Evolutionary conservation across 92 coral and sea anemone genomes (phyloP).

Genomic region (Epizoanthus rinbou): DNA sequence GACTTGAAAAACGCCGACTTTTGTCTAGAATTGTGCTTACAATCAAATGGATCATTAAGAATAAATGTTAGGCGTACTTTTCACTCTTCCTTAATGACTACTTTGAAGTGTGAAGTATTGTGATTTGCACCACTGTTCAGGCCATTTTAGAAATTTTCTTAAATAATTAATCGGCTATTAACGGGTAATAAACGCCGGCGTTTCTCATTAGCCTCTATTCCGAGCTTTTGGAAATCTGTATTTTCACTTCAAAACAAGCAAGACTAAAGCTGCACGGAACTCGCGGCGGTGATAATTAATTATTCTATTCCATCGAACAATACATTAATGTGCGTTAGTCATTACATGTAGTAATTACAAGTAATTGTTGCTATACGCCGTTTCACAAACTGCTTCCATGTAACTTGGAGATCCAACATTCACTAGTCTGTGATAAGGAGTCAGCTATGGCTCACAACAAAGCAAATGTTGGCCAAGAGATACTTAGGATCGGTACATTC

Average conservation of each 20-base stretch:
- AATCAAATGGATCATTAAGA: constrained; percentile 41
- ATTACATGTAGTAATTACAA: constrained; percentile 1
- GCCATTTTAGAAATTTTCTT: constrained; percentile 36
- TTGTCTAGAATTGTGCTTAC: neutral
- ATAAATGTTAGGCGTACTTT: neutral
- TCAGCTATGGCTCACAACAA: neutral
- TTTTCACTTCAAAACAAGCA: constrained; percentile 32
- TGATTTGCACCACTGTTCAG: constrained; percentile 30
- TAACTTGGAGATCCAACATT: constrained; percentile 5
- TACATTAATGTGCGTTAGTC: neutral
- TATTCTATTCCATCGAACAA: constrained; percentile 18
- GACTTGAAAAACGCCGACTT: constrained; percentile 33
- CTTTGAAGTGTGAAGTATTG: constrained; percentile 29
- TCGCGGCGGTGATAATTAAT: constrained; percentile 29
- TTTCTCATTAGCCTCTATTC: constrained; percentile 41
- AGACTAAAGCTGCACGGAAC: constrained; percentile 22
- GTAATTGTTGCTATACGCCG: constrained; percentile 6
- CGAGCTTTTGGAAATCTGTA: constrained; percentile 38
- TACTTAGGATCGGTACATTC: neutral
- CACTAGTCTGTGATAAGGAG: neutral
- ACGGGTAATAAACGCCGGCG: constrained; percentile 29
- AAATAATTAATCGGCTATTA: constrained; percentile 43
- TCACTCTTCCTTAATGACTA: constrained; percentile 32
- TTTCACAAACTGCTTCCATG: constrained; percentile 7
- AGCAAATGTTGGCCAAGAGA: neutral